Percentiles rank a stretch among this genome's conserved stretches.
These are phyloP conservation scores for Apostichopus parvimensis DNA, from an alignment of 35 echinoderm and acorn worm species.

Conservation along the genomic window DNA sequence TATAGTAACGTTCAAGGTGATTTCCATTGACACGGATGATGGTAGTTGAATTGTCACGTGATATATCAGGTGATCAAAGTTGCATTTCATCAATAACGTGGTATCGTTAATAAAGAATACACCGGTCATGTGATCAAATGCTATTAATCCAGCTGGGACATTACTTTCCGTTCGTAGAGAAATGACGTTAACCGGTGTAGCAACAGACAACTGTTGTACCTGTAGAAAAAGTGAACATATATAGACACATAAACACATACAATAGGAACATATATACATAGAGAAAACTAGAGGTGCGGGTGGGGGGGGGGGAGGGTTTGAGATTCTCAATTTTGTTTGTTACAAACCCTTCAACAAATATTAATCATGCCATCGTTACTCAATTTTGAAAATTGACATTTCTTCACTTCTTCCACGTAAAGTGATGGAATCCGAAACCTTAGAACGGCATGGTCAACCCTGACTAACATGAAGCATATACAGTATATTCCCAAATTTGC, in stretches of 20 bases:
- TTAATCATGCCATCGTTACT: too few relatives aligned
- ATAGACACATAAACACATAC: not conserved
- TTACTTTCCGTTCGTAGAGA: not conserved
- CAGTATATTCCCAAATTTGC: too few relatives aligned
- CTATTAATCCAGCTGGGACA: not conserved
- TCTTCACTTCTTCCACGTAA: too few relatives aligned
- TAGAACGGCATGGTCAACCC: too few relatives aligned
- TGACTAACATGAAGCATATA: too few relatives aligned
- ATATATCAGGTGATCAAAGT: not conserved
- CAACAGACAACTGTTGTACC: not conserved
- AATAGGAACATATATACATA: too few relatives aligned
- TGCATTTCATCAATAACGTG: not conserved
- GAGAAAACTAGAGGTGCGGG: too few relatives aligned
- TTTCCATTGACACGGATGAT: not conserved
- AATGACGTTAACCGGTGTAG: not conserved
- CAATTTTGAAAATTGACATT: too few relatives aligned
- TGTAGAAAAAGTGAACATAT: not conserved
- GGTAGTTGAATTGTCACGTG: not conserved
- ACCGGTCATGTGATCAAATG: not conserved
- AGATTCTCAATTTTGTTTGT: too few relatives aligned
- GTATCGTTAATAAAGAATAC: constrained; percentile 15
- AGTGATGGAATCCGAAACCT: too few relatives aligned
- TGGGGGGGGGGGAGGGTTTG: too few relatives aligned
- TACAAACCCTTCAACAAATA: too few relatives aligned
- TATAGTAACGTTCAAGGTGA: not conserved